Conservation (phyloP, 1,140 invertebrate species). For the Caenorhabditis briggsae region DNA sequence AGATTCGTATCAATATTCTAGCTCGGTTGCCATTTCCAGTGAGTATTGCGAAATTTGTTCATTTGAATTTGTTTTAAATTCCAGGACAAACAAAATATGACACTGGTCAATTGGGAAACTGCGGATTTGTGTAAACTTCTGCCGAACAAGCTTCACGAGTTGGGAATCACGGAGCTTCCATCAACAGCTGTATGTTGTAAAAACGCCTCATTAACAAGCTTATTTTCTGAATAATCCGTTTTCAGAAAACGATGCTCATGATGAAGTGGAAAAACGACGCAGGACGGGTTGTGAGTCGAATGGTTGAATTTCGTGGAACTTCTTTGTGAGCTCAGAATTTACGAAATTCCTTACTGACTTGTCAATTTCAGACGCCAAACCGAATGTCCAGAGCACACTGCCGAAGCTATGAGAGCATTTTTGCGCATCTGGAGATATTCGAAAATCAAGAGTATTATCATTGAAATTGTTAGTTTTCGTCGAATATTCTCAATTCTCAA, state of each 20-base stretch:
- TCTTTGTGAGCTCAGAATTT: not conserved
- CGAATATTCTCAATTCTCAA: not conserved
- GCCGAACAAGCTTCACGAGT: constrained; percentile 37
- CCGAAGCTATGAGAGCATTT: constrained; percentile 27
- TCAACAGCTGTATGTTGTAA: constrained; percentile 12
- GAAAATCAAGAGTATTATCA: constrained; percentile 16
- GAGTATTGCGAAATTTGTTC: not conserved
- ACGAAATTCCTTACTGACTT: not conserved
- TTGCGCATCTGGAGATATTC: constrained; percentile 20
- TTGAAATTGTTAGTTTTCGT: constrained; percentile 28
- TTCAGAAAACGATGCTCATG: constrained; percentile 38
- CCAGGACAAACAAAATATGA: constrained; percentile 43
- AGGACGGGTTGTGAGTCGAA: constrained; percentile 24
- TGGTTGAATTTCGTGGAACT: constrained; percentile 41
- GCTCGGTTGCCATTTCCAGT: not conserved
- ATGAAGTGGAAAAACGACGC: constrained; percentile 29
- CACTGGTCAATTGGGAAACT: constrained; percentile 24
- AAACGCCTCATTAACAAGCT: too few species aligned
- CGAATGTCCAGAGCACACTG: constrained; percentile 33
- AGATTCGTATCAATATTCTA: constrained; percentile 16
- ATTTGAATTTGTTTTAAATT: not conserved
- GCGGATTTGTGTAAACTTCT: not conserved
- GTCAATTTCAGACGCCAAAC: not conserved
- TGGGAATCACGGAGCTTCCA: constrained; percentile 14
- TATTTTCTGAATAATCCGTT: not conserved